Evolutionary conservation across 92 coral and sea anemone genomes (phyloP).

Genomic region (Siderastrea radians): DNA sequence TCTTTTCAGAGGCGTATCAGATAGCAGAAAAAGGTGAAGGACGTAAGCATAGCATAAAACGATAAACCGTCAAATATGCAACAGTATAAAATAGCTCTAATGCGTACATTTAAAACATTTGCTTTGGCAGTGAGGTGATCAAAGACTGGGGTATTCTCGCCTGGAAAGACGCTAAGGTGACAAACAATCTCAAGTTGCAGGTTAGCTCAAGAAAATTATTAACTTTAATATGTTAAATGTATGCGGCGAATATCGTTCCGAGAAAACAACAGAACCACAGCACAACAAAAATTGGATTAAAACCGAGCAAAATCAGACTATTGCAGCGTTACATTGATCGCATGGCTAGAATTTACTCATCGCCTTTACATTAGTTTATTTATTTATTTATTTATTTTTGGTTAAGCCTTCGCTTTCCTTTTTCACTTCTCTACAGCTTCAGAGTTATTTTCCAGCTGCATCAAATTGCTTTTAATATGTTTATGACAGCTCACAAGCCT

Average conservation of each 20-base stretch:
- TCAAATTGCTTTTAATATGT: neutral
- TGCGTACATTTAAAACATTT: constrained; percentile 6
- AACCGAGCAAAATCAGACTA: neutral
- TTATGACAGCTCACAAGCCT: neutral
- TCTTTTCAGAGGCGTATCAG: constrained; percentile 23
- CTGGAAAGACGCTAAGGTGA: neutral
- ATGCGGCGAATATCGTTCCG: neutral
- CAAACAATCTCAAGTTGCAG: neutral
- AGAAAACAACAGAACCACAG: neutral
- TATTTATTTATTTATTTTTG: neutral
- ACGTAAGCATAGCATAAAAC: constrained; percentile 20
- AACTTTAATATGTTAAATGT: too few species aligned
- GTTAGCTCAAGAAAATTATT: neutral
- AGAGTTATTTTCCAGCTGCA: neutral
- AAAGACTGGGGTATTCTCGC: neutral
- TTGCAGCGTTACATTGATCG: neutral
- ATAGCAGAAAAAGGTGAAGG: constrained; percentile 12
- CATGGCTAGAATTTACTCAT: neutral
- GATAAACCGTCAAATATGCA: constrained; percentile 20
- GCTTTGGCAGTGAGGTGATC: constrained; percentile 3
- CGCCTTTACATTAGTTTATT: neutral
- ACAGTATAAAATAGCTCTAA: neutral
- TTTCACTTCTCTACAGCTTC: neutral
- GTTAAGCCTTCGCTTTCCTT: neutral
- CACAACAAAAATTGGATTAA: neutral